Evolutionary conservation across 2,113 vertebrate species (phyloP).

Genomic region (Melanerpes aurifrons): DNA sequence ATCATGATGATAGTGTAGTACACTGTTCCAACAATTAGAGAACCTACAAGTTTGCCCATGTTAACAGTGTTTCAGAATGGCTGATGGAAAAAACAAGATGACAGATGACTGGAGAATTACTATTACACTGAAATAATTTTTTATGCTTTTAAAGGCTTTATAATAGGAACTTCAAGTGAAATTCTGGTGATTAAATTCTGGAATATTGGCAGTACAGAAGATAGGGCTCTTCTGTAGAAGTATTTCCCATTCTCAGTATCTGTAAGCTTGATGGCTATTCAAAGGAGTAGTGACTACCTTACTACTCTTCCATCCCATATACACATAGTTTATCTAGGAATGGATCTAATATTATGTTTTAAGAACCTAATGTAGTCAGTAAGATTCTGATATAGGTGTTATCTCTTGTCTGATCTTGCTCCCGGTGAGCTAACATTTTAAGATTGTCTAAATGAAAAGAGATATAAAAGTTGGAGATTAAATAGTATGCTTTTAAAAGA

Average conservation of each 20-base stretch:
- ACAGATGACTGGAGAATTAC: not conserved
- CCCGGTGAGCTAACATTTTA: conserved; percentile 42
- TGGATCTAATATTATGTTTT: conserved; percentile 39
- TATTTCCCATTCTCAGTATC: not conserved
- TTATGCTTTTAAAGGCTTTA: not conserved
- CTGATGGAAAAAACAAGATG: not conserved
- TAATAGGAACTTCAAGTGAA: not conserved
- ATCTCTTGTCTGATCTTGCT: conserved; percentile 51
- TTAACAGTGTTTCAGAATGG: not conserved
- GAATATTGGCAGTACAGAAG: not conserved
- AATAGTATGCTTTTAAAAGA: conserved; percentile 64
- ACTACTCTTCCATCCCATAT: not conserved
- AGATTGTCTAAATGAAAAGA: conserved; percentile 57
- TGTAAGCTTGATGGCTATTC: not conserved
- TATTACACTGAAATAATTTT: not conserved
- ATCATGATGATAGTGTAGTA: not conserved
- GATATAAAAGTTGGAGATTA: conserved; percentile 60
- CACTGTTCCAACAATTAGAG: not conserved
- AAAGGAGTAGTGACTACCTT: not conserved
- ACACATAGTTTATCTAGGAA: not conserved
- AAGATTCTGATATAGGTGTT: conserved; percentile 47
- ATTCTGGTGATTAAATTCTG: not conserved
- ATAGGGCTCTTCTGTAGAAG: not conserved
- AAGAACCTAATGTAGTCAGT: conserved; percentile 59
- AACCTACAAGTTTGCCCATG: not conserved